phyloP scores from a whole-genome alignment of 1,140 invertebrate species.

The Solenopsis invicta region DNA sequence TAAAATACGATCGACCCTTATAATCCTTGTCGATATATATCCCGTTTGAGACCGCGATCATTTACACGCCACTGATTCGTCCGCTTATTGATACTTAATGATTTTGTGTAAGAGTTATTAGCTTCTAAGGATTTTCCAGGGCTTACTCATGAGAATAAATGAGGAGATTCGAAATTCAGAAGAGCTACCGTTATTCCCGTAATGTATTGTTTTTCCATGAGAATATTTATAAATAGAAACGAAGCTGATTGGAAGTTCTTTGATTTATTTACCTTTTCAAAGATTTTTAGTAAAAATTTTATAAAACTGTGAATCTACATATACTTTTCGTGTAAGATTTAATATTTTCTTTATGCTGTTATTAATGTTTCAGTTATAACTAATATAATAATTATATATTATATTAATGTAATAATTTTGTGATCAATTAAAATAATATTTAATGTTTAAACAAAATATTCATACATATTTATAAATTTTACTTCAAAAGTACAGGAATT shows the following conservation, averaged over 20 bases:
- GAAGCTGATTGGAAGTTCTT: not conserved
- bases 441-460: not conserved
- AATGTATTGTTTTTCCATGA: constrained; percentile 2
- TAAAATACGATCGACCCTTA: constrained; percentile 65
- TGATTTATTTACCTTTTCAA: not conserved
- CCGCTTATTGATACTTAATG: not conserved
- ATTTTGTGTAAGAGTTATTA: too few relatives aligned
- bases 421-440: not conserved
- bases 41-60: constrained; percentile 50
- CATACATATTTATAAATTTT: not conserved
- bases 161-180: not conserved
- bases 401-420: not conserved
- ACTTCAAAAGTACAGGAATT: not conserved
- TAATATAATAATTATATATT: not conserved
- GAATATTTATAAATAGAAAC: not conserved
- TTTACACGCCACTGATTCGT: constrained; percentile 14
- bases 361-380: not conserved
- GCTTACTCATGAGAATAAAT: not conserved
- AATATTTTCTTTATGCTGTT: not conserved
- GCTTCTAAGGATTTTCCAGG: not conserved
- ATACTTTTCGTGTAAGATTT: not conserved
- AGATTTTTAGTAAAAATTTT: not conserved
- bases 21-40: constrained; percentile 59
- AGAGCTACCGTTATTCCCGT: not conserved
- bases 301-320: not conserved